A percentile compares a stretch with the other conserved stretches of the same genome.
These are phyloP conservation scores for Pangasius macronema DNA, from an alignment of 2,797 vertebrate species.

Conservation along the genomic window DNA sequence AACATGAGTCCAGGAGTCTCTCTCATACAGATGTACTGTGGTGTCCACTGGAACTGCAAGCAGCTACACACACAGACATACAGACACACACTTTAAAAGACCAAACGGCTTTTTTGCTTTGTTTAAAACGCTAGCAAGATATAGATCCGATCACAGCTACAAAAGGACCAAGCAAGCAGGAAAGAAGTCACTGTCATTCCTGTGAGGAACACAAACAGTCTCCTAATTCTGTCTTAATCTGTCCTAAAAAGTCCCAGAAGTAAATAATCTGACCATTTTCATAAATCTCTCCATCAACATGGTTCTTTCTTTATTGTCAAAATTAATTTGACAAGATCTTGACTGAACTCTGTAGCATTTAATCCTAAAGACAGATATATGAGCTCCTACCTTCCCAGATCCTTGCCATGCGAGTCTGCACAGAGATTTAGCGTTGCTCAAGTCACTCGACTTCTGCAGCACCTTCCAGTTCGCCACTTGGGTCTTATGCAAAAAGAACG, in stretches of 20 bases:
- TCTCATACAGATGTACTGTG: slow-evolving; percentile 84
- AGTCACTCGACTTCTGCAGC: slow-evolving; percentile 88
- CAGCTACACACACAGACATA: slow-evolving; percentile 70
- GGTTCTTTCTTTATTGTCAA: no score
- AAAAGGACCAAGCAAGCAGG: background rate
- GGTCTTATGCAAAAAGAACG: slow-evolving; percentile 66
- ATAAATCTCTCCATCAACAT: background rate
- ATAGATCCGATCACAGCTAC: no score
- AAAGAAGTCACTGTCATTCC: no score
- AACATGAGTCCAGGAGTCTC: slow-evolving; percentile 83
- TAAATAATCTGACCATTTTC: background rate
- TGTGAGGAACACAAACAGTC: background rate
- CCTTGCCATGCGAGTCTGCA: slow-evolving; percentile 90
- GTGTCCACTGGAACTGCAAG: slow-evolving; percentile 90
- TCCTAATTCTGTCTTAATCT: background rate
- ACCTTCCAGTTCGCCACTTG: slow-evolving; percentile 81
- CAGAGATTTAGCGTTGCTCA: slow-evolving; percentile 87
- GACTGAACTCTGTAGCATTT: background rate
- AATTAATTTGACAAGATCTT: background rate
- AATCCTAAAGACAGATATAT: background rate
- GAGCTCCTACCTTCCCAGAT: slow-evolving; percentile 76
- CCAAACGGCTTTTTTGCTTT: background rate
- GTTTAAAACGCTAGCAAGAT: background rate
- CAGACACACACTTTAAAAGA: background rate
- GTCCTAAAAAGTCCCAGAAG: background rate